Conservation (phyloP, 2,888 invertebrate genomes). For the Actias luna region DNA sequence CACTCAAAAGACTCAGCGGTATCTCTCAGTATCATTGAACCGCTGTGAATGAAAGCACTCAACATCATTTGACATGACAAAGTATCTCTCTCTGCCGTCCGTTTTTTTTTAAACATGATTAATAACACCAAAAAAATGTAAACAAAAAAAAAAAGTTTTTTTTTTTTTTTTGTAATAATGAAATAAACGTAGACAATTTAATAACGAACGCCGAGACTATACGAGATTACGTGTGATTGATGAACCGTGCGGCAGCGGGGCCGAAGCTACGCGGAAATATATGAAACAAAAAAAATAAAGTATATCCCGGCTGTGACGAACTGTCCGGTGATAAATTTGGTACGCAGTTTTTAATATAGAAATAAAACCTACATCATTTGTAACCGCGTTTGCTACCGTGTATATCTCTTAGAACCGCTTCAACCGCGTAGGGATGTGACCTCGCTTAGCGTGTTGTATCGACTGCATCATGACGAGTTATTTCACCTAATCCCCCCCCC, state of each 20-base stretch:
- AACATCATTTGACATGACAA: too few species aligned
- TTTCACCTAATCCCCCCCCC: too few species aligned
- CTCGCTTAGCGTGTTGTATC: too few species aligned
- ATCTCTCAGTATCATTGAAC: too few species aligned
- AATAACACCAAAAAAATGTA: neutral
- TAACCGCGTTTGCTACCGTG: too few species aligned
- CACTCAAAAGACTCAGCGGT: too few species aligned
- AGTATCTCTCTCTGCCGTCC: neutral
- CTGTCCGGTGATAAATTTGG: neutral
- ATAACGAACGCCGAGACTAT: constrained; percentile 3
- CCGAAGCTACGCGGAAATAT: neutral
- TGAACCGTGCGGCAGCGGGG: constrained; percentile 6
- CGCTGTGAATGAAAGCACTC: too few species aligned
- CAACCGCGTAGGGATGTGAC: too few species aligned
- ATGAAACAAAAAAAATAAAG: neutral
- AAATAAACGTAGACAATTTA: neutral
- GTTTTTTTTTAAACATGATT: neutral
- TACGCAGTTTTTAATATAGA: neutral
- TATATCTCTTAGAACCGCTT: too few species aligned
- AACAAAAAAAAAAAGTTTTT: too few species aligned
- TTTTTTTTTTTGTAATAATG: neutral
- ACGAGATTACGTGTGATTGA: constrained; percentile 13
- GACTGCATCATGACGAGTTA: too few species aligned
- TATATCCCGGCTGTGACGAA: neutral
- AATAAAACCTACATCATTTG: neutral